These are phyloP conservation scores for Chaetodon trifascialis DNA, from an alignment of 2,113 vertebrate genomes.

Conservation along the genomic window DNA sequence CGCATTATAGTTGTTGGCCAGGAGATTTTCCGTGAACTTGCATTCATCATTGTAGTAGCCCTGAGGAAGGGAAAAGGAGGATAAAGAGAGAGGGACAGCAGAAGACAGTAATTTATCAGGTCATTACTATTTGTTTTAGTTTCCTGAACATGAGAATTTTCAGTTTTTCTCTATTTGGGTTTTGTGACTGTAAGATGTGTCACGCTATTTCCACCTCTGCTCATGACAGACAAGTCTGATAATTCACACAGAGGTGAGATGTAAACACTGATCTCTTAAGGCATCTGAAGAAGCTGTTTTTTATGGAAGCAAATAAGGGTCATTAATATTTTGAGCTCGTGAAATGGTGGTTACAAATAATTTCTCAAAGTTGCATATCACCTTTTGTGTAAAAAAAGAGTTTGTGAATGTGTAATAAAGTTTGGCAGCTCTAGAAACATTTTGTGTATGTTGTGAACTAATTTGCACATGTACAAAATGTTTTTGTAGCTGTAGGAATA, in stretches of 20 bases:
- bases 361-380: too few species aligned
- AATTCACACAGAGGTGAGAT: background rate
- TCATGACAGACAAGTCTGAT: background rate
- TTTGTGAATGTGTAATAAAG: too few species aligned
- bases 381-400: too few species aligned
- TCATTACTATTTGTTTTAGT: background rate
- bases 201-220: background rate
- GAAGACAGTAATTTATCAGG: background rate
- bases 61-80: conserved; percentile 75
- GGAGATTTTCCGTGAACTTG: conserved; percentile 94
- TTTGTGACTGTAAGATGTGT: background rate
- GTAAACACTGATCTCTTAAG: too few species aligned
- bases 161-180: background rate
- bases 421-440: too few species aligned
- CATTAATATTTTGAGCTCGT: too few species aligned
- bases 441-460: too few species aligned
- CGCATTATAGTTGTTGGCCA: conserved; percentile 97
- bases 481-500: too few species aligned
- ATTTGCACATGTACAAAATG: too few species aligned
- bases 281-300: too few species aligned
- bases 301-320: too few species aligned
- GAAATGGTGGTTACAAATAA: too few species aligned
- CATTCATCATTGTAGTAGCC: conserved; percentile 91
- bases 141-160: background rate
- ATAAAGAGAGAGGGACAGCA: conserved; percentile 8